Evolutionary conservation across 1,140 invertebrate species (phyloP), one percentile per base, ranked within the genome.

Genomic region (Atta colombica): DNA sequence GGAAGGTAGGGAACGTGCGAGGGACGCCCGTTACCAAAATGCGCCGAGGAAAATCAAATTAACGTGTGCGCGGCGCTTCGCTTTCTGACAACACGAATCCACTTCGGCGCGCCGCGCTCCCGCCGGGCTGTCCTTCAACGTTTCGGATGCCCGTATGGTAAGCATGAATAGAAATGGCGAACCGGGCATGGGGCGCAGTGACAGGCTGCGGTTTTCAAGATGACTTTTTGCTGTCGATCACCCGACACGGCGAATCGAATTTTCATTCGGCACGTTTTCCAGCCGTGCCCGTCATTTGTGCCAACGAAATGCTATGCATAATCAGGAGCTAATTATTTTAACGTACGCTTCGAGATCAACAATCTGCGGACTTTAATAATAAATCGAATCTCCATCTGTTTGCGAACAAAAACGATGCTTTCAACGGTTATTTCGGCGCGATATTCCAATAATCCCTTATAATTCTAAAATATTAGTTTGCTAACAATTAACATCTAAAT

Each of bases 11-110:
- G 31, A 90, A 60, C 89, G 87, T 35, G 28, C 14, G 60, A 35
- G 78, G 63, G 61, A 58, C 60, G 55, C 25, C 60, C 85, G 77
- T 85, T 84, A 58, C 72, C 88, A 85, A 94, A 94, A 94, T 90
- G 90, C 89, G 90, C 74, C 90, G 72, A 88, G 92, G 92, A 93
- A 94, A 94, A 94, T 94, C 92, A 93, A 94, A 94, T 94, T 93
- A 94, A 93, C 92, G 88, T 88, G 88, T 85, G 89, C 86, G 60
- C 81, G 85, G 28, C 63, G 55, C 63, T 75, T 77, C 78, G 85
- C 45, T 87, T 66, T 82, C 77, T 53, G 77, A 78, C 85, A 65
- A 49, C 49, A 53, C 75, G 85, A 65, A 77, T 81, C 81, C 60
- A 58, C 68, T 49, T 45, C 69, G 53, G 51, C 87, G 18, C 80